Percentiles rank a stretch among this genome's conserved stretches.
Conservation (phyloP, 2,888 invertebrate genomes). For the Stenodera caucasica region DNA sequence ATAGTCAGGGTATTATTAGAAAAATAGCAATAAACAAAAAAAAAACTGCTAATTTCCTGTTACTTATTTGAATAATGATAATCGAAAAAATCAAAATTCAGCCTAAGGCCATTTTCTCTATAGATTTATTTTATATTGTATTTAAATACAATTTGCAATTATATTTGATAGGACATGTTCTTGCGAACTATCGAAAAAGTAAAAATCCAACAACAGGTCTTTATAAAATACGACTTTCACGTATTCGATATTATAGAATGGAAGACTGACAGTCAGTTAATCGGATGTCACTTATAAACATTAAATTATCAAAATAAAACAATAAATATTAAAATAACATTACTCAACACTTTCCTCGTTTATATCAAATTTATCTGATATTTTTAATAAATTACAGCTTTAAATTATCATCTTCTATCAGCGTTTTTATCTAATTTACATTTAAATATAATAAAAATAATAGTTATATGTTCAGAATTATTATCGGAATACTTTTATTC, state of each 20-base stretch:
- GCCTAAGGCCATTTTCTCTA: not conserved
- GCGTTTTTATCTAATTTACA: not conserved
- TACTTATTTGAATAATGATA: not conserved
- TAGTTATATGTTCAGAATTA: not conserved
- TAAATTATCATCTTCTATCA: not conserved
- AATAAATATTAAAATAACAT: not conserved
- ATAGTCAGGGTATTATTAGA: not conserved
- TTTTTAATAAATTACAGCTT: not conserved
- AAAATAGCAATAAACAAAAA: not conserved
- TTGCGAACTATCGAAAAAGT: not conserved
- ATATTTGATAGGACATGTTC: not conserved
- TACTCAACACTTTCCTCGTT: not conserved
- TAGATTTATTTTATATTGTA: constrained; percentile 5
- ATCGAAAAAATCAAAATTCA: not conserved
- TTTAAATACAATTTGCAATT: constrained; percentile 8
- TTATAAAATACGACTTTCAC: constrained; percentile 6
- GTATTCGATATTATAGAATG: not conserved
- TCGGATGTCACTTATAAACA: constrained; percentile 1
- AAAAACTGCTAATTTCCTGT: not conserved
- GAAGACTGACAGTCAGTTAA: constrained; percentile 1
- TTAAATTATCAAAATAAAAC: constrained; percentile 2
- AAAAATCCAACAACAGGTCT: not conserved
- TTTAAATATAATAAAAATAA: not conserved
- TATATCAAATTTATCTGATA: not conserved
- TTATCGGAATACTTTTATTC: not conserved